These are phyloP conservation scores for Parauchenoglanis ngamensis DNA, from an alignment of 2,797 vertebrate genomes.

Conservation along the genomic window DNA sequence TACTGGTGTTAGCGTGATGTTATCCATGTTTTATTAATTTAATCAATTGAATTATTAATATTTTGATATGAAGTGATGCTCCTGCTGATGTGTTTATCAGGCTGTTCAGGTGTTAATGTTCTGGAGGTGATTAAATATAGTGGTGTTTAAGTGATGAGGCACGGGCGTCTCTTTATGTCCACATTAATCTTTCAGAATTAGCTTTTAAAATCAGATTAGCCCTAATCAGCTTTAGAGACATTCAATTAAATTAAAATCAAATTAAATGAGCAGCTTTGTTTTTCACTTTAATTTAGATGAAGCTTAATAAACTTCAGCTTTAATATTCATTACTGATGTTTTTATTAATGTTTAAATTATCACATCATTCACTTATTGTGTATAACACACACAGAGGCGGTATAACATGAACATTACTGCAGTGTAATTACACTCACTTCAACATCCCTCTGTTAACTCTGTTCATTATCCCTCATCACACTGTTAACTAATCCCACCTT, in stretches of 20 bases:
- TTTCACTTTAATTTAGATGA: background rate
- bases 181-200: slow-evolving; percentile 48
- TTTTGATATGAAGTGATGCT: background rate
- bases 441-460: background rate
- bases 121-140: background rate
- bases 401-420: background rate
- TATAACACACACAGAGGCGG: background rate
- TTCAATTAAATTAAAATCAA: background rate
- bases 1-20: background rate
- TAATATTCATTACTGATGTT: background rate
- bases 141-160: background rate
- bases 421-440: background rate
- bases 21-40: background rate
- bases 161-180: slow-evolving; percentile 32
- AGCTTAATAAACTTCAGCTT: background rate
- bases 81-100: too few species aligned
- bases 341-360: background rate
- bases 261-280: slow-evolving; percentile 25
- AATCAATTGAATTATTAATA: too few species aligned
- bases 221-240: slow-evolving; percentile 21
- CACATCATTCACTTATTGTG: background rate
- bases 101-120: background rate
- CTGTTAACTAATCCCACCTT: background rate
- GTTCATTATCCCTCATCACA: background rate
- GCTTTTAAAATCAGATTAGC: slow-evolving; percentile 45